Base-by-base conservation (phyloP, 53 echinoderm and acorn worm species). In the Echinarachnius parma region DNA sequence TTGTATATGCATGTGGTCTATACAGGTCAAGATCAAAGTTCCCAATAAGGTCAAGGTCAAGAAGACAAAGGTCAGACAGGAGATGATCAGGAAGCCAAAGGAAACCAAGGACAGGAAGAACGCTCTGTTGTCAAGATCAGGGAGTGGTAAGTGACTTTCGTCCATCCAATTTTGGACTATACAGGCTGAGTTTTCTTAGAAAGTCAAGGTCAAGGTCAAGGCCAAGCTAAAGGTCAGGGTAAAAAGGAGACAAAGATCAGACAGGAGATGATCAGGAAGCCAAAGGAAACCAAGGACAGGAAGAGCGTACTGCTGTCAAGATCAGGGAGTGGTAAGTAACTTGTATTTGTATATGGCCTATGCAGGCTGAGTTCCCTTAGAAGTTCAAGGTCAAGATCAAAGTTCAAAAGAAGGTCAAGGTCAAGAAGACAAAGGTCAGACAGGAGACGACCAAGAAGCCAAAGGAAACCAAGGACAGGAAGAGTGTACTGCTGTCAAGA, bases 181-280 rank as follows among this genome's bases (percentile, higher is more conserved):
- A n/a, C n/a, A n/a, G n/a, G n/a, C n/a, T n/a, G n/a, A n/a, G n/a
- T n/a, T n/a, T n/a, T n/a, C n/a, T n/a, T n/a, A 82, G 61, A 33
- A 91, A 1, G 84, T 95, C n/a, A 81, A 81, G 82, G 87, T 87
- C 80, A 95, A 87, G 60, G 91, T 95, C 18, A 77, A n/a, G n/a
- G n/a, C n/a, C n/a, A n/a, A 75, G 52, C 66, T 48, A 34, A 91
- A 91, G 68, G 87, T 95, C 53, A 95, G 85, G 72, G 82, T 91
- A 28, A 84, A 13, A 87, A 84, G 67, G 83, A 85, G 62, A 90
- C 83, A 8, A 75, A 78, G 53, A 75, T 64, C 8, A 82, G 77
- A 25, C 79, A 77, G 70, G 93, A 93, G 70, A 48, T 70, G 71
- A 69, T 81, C 24, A 78, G 54, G 75, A 84, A 60, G 46, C 56